Base-by-base conservation (phyloP, 2,797 vertebrate genomes). In the Geotrypetes seraphini region DNA sequence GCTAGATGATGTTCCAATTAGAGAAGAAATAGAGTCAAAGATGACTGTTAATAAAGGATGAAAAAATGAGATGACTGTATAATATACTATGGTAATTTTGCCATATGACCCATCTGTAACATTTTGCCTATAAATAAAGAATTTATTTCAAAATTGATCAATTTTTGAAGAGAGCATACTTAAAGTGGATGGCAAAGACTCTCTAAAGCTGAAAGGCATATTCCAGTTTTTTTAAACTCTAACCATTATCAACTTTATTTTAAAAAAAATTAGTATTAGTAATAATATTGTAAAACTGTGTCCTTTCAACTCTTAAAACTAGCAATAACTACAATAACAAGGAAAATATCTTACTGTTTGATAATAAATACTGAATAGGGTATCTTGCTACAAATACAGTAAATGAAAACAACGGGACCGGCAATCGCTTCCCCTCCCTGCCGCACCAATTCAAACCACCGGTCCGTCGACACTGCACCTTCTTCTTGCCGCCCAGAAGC, bases 1-100 rank as follows among this genome's bases (percentile, higher is more conserved):
- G 69, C 70, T 71, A 73, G 69, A 83, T 70, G 73, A 81, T 76
- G 69, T 77, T 81, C 75, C 67, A 83, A 83, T 83, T 85, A 85
- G 75, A 80, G 53, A 58, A 69, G 62, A 73, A 76, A 75, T 53
- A 66, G 55, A 80, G 71, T 60, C 73, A 79, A 77, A 71, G 69
- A 83, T 73, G 73, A 67, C 67, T 76, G 72, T 70, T 84, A 83
- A 85, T 82, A 80, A 81, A 79, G 63, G 69, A 79, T 63, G 68
- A 63, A 75, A 79, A 80, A 74, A 71, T 73, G 67, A 60, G 53
- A 81, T 60, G 59, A 67, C 63, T 75, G 68, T 73, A 79, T 69
- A 77, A 73, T 71, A 73, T 53, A 54, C 33, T 57, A 76, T 73
- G 71, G 60, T 82, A 80, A 81, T 78, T 61, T 50, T 67, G 64